Evolutionary conservation across 2,888 invertebrate species (phyloP).

Genomic region (Notodonta dromedarius): DNA sequence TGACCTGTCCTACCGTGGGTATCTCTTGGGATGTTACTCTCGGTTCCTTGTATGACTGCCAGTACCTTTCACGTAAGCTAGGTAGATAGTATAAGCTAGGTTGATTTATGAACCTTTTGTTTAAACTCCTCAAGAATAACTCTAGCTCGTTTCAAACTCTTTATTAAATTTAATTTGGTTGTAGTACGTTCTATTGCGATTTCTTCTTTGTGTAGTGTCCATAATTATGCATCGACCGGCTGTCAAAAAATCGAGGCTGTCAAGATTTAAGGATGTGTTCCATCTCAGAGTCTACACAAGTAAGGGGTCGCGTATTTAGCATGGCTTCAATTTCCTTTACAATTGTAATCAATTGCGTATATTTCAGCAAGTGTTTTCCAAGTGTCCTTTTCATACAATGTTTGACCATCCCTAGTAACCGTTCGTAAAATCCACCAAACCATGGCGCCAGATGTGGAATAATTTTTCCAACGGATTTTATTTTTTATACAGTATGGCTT

Average conservation of each 20-base stretch:
- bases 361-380: background rate
- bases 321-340: too few species aligned
- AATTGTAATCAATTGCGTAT: too few species aligned
- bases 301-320: too few species aligned
- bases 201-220: background rate
- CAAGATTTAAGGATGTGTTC: too few species aligned
- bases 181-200: background rate
- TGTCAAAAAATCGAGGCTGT: too few species aligned
- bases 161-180: background rate
- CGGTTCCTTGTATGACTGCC: background rate
- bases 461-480: conserved; percentile 23
- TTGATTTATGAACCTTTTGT: background rate
- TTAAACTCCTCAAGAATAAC: background rate
- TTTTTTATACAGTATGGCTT: background rate
- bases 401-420: conserved; percentile 11
- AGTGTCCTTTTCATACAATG: background rate
- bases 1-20: background rate
- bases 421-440: conserved; percentile 31
- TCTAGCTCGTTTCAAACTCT: background rate
- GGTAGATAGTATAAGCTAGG: too few species aligned
- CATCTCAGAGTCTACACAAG: too few species aligned
- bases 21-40: background rate
- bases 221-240: too few species aligned
- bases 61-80: background rate
- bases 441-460: conserved; percentile 29